Base-by-base conservation (phyloP, 2,113 vertebrate genomes). In the Budorcas taxicolor region DNA sequence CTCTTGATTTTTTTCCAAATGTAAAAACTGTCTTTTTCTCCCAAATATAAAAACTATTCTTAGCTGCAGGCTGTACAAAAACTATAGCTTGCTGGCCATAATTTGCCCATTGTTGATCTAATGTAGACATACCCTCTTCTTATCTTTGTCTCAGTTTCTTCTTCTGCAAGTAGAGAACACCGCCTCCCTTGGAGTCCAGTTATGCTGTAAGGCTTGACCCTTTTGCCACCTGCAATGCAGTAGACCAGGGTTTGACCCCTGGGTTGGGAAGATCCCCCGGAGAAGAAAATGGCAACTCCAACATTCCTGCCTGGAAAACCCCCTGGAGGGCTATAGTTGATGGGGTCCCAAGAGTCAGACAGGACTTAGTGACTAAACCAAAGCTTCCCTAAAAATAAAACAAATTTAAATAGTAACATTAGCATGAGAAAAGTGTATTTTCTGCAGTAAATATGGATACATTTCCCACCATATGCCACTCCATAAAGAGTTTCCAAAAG, bases 401-500 rank as follows among this genome's bases (percentile, higher is more conserved):
- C 50, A 23, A 43, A 47, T 36, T 86, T 27, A 27, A 55, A n/a
- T 88, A 57, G 36, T 14, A 23, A 6, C 1, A 0, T 40, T 47
- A 4, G 4, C n/a, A 7, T 0, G 15, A 45, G 36, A n/a, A n/a
- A 57, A 6, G 40, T 7, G 13, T 15, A 23, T 67, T 90, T 53
- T 60, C 43, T 21, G 1, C 29, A 1, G 62, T 10, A 76, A 84
- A 12, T 4, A 21, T 0, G 27, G n/a, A 13, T 11, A 10, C 4
- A 0, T 86, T n/a, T 31, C 17, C 33, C 16, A 4, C 15, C 14
- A 0, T 1, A 16, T 7, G 19, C 25, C 25, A 3, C 36, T 36
- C 53, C 0, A 0, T 6, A 76, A 23, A 27, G 2, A 19, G 7
- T 27, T 1, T 55, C 6, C n/a, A 2, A 3, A 1, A 36, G 10